These are phyloP conservation scores for Montipora capricornis DNA, from an alignment of 64 coral and sea anemone genomes.

Conservation along the genomic window DNA sequence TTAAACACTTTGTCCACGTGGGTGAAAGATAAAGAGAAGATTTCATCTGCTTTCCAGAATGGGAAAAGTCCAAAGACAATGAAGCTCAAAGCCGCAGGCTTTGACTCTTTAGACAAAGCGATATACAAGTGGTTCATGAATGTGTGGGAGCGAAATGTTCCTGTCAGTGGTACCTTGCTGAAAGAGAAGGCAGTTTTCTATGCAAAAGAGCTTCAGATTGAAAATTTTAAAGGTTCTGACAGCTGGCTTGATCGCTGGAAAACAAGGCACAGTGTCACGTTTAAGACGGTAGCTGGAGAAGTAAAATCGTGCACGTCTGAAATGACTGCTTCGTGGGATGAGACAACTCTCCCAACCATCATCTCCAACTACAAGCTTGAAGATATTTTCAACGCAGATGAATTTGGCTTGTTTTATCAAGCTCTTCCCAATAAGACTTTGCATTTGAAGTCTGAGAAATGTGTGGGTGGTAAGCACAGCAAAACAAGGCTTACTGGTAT, in stretches of 20 bases:
- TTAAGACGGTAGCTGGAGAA: constrained; percentile 64
- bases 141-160: constrained; percentile 58
- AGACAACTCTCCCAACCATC: constrained; percentile 53
- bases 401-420: constrained; percentile 78
- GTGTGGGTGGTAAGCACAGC: constrained; percentile 72
- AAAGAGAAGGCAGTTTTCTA: constrained; percentile 61
- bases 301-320: constrained; percentile 57
- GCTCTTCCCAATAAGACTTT: constrained; percentile 68
- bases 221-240: constrained; percentile 66
- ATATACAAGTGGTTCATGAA: constrained; percentile 71
- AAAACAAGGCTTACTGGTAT: constrained; percentile 69
- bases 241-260: constrained; percentile 70
- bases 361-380: constrained; percentile 45
- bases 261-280: constrained; percentile 56
- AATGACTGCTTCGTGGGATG: constrained; percentile 74
- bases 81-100: constrained; percentile 58
- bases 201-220: constrained; percentile 66
- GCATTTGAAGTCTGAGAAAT: constrained; percentile 72
- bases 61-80: constrained; percentile 60
- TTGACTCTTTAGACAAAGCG: constrained; percentile 45
- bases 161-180: constrained; percentile 60
- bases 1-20: constrained; percentile 66
- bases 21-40: constrained; percentile 70
- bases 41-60: constrained; percentile 68
- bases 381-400: constrained; percentile 65